Base-by-base conservation (phyloP, 2,888 invertebrate genomes). In the Tipula helvola region DNA sequence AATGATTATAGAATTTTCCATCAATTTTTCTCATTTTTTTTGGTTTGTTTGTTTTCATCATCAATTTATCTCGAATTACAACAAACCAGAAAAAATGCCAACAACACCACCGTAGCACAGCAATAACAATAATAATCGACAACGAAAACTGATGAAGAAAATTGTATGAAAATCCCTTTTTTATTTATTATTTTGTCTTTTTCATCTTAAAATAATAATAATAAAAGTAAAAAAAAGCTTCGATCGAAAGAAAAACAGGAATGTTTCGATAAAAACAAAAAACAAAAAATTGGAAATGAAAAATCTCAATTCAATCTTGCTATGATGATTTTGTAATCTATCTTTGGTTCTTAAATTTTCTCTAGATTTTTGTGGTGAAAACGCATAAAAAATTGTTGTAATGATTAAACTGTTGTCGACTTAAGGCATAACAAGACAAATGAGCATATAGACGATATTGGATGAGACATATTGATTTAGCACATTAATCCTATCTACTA, bases 41-140 rank as follows among this genome's bases (percentile, higher is more conserved):
- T 28, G 28, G 28, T 28, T 52, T 71, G 71, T 71, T 71, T 71
- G 28, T 71, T 71, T 71, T 71, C 71, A 71, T 71, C 71, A 71
- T 71, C 71, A 71, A 71, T 71, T 71, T 71, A 71, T 71, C 71
- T 71, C 71, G 71, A 71, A 71, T 71, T 71, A 71, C 71, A 71
- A 18, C 71, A 71, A 71, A 71, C 71, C 71, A 71, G 71, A 71
- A 71, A 52, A 71, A 71, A 71, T 71, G 18, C 71, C 71, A 71
- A 71, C 18, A 71, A 71, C 28, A 71, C 71, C 71, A 71, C 28
- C 71, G 28, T 18, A 71, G 71, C 71, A 71, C 71, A 28, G 71
- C 71, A 71, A 71, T 71, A 71, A 71, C 71, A 71, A 71, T 71
- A 71, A 71, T 71, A 71, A 71, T 71, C 71, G 71, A 71, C 71